Conservation (phyloP, 2,113 vertebrate genomes). For the Phalacrocorax brasilianus region DNA sequence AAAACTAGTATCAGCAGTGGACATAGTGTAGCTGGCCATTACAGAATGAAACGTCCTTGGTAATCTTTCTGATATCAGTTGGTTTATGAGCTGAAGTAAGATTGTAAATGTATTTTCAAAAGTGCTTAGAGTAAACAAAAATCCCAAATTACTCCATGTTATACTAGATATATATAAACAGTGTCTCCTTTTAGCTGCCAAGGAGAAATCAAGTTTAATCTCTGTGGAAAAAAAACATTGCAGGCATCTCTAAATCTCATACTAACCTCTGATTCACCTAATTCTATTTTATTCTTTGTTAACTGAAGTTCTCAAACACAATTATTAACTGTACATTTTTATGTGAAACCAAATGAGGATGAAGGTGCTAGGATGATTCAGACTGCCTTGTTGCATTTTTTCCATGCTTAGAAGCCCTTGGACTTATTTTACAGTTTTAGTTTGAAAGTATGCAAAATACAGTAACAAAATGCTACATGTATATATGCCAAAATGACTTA, state of each 20-base stretch:
- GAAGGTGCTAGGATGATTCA: not conserved
- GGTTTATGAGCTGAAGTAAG: not conserved
- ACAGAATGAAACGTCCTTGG: not conserved
- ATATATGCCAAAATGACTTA: not conserved
- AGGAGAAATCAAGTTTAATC: not conserved
- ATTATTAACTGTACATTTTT: not conserved
- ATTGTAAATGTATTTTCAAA: not conserved
- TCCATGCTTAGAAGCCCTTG: not conserved
- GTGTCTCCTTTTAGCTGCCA: not conserved
- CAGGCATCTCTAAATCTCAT: not conserved
- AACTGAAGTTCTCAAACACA: not conserved
- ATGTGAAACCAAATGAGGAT: not conserved
- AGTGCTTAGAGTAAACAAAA: not conserved
- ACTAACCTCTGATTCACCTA: not conserved
- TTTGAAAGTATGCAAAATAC: not conserved
- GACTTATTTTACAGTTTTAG: not conserved
- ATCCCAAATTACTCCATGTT: not conserved
- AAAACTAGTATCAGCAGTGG: not conserved
- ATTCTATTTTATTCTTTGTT: not conserved
- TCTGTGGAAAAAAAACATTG: not conserved
- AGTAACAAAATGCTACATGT: not conserved
- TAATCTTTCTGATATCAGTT: not conserved
- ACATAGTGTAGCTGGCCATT: not conserved
- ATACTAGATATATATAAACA: not conserved
- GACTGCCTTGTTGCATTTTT: not conserved